Evolutionary conservation across 2,797 vertebrate species (phyloP), one percentile per base, ranked within the genome.

Genomic region (Thunnus albacares): DNA sequence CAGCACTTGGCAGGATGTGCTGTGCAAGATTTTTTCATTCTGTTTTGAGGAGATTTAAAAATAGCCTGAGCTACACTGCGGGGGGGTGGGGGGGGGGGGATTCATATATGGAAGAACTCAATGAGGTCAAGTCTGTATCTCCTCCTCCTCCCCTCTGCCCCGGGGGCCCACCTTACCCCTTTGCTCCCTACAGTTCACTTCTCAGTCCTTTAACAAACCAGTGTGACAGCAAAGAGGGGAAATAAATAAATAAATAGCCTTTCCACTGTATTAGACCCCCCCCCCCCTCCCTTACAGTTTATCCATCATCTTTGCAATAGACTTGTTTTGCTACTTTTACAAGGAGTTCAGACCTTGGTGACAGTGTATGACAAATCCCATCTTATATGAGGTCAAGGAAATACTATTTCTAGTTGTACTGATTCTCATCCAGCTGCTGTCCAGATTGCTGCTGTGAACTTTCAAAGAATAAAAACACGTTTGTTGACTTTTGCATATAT

Each of bases 21-120:
- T 75, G 71, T 51, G 72, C 55, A n/a, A 51, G 62, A 84, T 84
- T 78, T 86, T 30, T 83, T 79, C 58, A 83, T 82, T 80, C 81
- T 72, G 77, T 93, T 91, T 80, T 79, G 71, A 82, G 73, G 38
- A 68, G 76, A 71, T 84, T 90, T 90, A 85, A 87, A 89, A 89
- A 91, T 91, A 92, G 73, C 66, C 35, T 33, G 20, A 59, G 69
- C 75, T 69, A 33, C 57, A 61, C 82, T 67, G 79, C 73, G 28
- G 79, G 83, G 1, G 59, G 63, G 63, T 77, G 83, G 1, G 28
- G 79, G 83, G 1, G 59, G 63, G 62, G 72, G 59, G 63, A 55
- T 77, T 84, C 63, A 82, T 80, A 75, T 63, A 62, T 68, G 87
- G 70, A 84, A 87, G 73, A 90, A 80, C 77, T 85, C 84, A 88